Conservation (phyloP, 2,113 vertebrate genomes). For the Riparia riparia region DNA sequence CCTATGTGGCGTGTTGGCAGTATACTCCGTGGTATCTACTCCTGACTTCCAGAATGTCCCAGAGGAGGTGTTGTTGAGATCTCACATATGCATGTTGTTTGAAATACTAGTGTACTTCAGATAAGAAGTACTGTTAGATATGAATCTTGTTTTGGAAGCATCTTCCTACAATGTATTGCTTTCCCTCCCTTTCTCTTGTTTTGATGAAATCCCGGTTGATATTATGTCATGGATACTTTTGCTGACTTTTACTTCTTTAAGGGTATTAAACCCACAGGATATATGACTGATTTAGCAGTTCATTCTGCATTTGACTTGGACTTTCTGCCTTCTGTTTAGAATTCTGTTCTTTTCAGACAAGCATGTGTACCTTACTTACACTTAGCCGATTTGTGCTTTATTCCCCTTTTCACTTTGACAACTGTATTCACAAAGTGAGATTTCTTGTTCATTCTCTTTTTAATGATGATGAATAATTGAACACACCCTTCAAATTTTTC, state of each 20-base stretch:
- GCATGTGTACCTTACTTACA: not conserved
- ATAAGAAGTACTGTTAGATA: not conserved
- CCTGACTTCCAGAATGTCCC: not conserved
- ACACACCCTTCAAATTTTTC: not conserved
- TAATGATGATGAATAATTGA: conserved; percentile 18
- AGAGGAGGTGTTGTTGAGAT: not conserved
- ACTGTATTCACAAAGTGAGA: not conserved
- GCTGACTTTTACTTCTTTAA: not conserved
- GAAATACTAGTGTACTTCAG: not conserved
- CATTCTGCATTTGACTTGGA: not conserved
- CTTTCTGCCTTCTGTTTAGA: not conserved
- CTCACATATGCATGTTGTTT: not conserved
- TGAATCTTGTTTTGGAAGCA: not conserved
- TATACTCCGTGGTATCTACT: not conserved
- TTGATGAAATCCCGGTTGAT: not conserved
- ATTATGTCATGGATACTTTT: not conserved
- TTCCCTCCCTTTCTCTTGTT: not conserved
- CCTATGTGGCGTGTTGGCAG: not conserved
- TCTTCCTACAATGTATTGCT: not conserved
- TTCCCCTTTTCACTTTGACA: not conserved
- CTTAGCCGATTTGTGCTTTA: not conserved
- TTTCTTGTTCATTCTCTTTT: not conserved
- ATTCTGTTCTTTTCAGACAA: not conserved
- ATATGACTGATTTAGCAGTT: not conserved
- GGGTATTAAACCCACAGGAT: not conserved